Conservation (phyloP, 2,797 vertebrate species). For the Spinus olivaceus region DNA sequence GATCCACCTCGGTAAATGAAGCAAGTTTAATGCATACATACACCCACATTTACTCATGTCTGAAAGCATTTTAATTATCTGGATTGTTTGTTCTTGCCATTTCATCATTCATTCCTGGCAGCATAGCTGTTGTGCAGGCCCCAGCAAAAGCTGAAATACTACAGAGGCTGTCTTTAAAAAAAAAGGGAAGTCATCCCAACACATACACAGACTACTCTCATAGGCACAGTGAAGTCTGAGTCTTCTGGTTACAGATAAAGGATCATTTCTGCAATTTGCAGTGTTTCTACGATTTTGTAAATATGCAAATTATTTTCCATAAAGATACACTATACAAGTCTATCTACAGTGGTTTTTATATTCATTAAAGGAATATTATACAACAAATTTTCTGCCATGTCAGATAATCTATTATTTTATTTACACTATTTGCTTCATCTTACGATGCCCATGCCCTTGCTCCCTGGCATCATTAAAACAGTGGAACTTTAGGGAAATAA, state of each 20-base stretch:
- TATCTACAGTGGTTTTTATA: conserved; percentile 53
- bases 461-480: conserved; percentile 14
- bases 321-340: conserved; percentile 54
- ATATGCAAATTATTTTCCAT: conserved; percentile 39
- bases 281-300: not conserved
- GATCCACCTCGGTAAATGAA: not conserved
- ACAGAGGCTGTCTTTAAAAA: not conserved
- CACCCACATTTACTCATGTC: conserved; percentile 2
- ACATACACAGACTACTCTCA: not conserved
- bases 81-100: not conserved
- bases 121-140: not conserved
- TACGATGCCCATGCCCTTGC: not conserved
- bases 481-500: not conserved
- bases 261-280: not conserved
- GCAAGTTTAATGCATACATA: not conserved
- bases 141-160: not conserved
- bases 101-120: not conserved
- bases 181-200: not conserved
- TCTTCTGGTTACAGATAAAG: not conserved
- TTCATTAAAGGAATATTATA: conserved; percentile 69
- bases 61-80: conserved; percentile 44
- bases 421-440: conserved; percentile 62
- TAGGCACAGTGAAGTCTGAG: not conserved
- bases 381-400: conserved; percentile 56
- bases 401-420: conserved; percentile 54